These are phyloP conservation scores for Typhlichthys eigenmanni DNA, from an alignment of 2,797 vertebrate species.

Conservation along the genomic window DNA sequence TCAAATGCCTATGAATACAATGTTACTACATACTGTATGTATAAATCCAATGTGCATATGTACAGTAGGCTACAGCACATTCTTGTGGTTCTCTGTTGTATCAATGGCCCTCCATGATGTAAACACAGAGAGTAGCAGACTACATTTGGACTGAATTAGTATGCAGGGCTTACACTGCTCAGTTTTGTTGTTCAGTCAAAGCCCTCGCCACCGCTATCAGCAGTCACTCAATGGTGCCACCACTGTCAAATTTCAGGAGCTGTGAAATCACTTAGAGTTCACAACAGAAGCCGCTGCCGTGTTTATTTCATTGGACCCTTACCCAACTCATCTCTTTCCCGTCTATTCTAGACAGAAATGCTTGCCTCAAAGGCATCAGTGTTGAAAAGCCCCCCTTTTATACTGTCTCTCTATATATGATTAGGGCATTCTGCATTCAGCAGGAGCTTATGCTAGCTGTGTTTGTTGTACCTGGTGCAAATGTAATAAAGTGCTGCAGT, in stretches of 20 bases:
- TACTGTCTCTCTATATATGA: conserved; percentile 52
- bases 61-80: not conserved
- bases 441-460: conserved; percentile 40
- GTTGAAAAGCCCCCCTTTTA: conserved; percentile 51
- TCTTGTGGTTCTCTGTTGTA: not conserved
- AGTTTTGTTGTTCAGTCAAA: conserved; percentile 61
- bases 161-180: conserved; percentile 57
- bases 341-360: conserved; percentile 54
- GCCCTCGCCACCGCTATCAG: conserved; percentile 58
- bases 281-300: conserved; percentile 64
- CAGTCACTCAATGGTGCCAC: conserved; percentile 64
- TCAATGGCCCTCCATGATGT: not conserved
- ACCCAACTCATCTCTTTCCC: conserved; percentile 45
- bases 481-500: conserved; percentile 57
- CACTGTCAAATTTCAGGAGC: conserved; percentile 68
- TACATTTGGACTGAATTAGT: conserved; percentile 60
- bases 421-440: conserved; percentile 62
- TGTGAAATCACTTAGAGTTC: conserved; percentile 71
- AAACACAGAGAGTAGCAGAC: conserved; percentile 19
- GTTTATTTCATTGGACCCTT: conserved; percentile 69
- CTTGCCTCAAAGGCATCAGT: conserved; percentile 65
- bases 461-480: conserved; percentile 58
- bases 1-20: no score
- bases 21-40: no score
- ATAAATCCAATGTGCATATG: not conserved